Evolutionary conservation across 2,888 invertebrate genomes (phyloP), one percentile per base, ranked within the genome.

Genomic region (Podabrus alpinus): DNA sequence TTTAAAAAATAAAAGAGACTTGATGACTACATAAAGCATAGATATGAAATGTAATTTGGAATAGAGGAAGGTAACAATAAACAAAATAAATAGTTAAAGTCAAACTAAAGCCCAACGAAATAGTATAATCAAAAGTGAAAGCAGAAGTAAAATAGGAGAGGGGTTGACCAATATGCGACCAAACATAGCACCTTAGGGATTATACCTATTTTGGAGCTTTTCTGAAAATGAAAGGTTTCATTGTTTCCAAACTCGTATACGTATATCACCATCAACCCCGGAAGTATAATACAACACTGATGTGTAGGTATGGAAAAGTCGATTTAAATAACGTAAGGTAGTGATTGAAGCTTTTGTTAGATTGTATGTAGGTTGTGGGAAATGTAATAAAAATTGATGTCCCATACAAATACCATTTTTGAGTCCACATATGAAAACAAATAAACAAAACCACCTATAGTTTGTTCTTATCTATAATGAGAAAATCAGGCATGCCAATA

Each of bases 171-270:
- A 76, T 76, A 75, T 74, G 45, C 72, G 71, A 66, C 77, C 72
- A 77, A 76, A 74, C 59, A 74, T 71, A 29, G 73, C 67, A 75
- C 77, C 73, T 72, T 70, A 19, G 77, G 75, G 77, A 75, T 71
- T 77, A 69, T 69, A 74, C 69, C 77, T 77, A 74, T 72, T 72
- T 74, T 74, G 66, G 73, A 76, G 73, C 71, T 73, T 73, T 45
- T 74, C 71, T 66, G 61, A 76, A 74, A 76, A 76, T 76, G 73
- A 76, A 76, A 76, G 76, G 66, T 73, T 76, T 76, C 73, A 73
- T 76, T 76, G 71, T 76, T 76, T 73, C 71, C 71, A 76, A 76
- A 76, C 68, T 17, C 73, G 62, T 69, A 45, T 72, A 68, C 64
- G 21, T 73, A 66, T 71, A 71, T 74, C 29, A 68, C 71, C 75